Base-by-base conservation (phyloP, 2,888 invertebrate genomes). In the Cartodere bifasciata region DNA sequence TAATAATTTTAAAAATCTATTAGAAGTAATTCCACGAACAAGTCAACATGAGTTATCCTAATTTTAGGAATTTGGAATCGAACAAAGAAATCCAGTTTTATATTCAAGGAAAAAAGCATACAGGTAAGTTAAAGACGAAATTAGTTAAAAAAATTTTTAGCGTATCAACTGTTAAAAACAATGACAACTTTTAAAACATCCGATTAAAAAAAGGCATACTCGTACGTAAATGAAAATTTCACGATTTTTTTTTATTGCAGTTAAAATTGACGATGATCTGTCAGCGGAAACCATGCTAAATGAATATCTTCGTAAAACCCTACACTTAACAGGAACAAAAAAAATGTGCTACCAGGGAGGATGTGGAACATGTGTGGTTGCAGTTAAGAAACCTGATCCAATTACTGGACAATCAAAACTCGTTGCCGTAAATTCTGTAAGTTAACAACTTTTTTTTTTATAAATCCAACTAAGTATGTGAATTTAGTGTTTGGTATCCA, bases 341-440 rank as follows among this genome's bases (percentile, higher is more conserved):
- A 64, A 62, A 2, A 79, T 78, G 76, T 80, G 80, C 43, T 65
- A 67, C 13, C 79, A 80, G 50, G 81, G 80, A 0, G 80, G 80
- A 1, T 81, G 81, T 45, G 81, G 81, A 0, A 70, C 69, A 1
- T 81, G 80, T 46, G 61, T 70, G 2, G 71, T 72, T 1, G 57
- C 65, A 1, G 67, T 64, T 1, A 47, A 28, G 9, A 35, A 35
- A n/a, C 17, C 28, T 6, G 25, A 23, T 21, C 27, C 27, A 14
- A 10, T 13, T 7, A 26, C 27, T 5, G 14, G 14, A 5, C 5
- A 24, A 3, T 15, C 24, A 2, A 28, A 32, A 12, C 12, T 23
- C 2, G 21, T 35, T 12, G 35, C 35, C 7, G 29, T 35, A 1
- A 35, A 35, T 29, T 35, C 35, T 16, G 35, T 35, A 22, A 28